phyloP scores from a whole-genome alignment of 2,797 vertebrate species.

The Peromyscus eremicus region DNA sequence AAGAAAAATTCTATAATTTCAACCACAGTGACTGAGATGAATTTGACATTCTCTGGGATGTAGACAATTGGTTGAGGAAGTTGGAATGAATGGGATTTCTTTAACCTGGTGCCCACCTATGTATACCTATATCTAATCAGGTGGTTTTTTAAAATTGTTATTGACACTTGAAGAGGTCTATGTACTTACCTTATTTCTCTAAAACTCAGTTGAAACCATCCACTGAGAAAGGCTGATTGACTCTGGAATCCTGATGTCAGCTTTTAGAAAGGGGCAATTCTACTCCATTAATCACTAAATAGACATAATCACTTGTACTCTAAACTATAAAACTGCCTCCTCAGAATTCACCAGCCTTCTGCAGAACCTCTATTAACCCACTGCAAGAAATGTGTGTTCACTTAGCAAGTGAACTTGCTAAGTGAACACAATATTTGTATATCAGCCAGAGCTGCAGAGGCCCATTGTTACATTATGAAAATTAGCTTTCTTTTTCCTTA shows the following conservation, averaged over 20 bases:
- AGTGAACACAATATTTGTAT: slow-evolving; percentile 56
- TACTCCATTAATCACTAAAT: slow-evolving; percentile 56
- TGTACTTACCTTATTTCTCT: slow-evolving; percentile 5
- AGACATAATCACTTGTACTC: not conserved
- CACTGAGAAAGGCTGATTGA: slow-evolving; percentile 20
- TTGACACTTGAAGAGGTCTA: not conserved
- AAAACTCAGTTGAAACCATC: slow-evolving; percentile 30
- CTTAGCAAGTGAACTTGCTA: too few relatives aligned
- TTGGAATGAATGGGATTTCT: not conserved
- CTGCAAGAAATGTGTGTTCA: slow-evolving; percentile 9
- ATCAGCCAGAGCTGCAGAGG: slow-evolving; percentile 42
- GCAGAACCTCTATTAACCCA: slow-evolving; percentile 59
- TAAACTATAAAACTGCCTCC: slow-evolving; percentile 68
- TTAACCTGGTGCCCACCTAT: not conserved
- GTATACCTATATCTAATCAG: not conserved
- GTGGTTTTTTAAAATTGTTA: not conserved
- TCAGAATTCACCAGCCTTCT: slow-evolving; percentile 50
- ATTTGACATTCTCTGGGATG: not conserved
- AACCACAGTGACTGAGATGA: not conserved
- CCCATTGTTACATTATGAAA: slow-evolving; percentile 67
- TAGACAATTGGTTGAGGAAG: not conserved
- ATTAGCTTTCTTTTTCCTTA: slow-evolving; percentile 28
- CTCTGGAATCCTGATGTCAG: slow-evolving; percentile 21
- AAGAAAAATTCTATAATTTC: not conserved
- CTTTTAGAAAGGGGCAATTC: slow-evolving; percentile 31